Base-by-base conservation (phyloP, 2,113 vertebrate species). In the Laterallus jamaicensis region DNA sequence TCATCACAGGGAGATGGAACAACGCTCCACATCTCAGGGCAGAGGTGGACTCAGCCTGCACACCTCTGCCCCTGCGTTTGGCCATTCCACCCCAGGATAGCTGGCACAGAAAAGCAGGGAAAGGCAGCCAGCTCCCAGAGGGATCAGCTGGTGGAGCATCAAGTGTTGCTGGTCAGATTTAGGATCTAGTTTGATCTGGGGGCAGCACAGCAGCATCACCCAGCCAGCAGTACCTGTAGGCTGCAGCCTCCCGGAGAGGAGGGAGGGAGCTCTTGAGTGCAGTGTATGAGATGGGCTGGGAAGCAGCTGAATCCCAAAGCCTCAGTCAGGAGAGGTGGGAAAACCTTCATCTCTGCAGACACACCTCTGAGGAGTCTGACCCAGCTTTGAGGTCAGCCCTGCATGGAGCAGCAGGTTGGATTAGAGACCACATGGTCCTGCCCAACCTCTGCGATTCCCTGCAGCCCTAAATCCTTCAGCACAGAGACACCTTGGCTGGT, bases 1-100 rank as follows among this genome's bases (percentile, higher is more conserved):
- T 64, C 84, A 31, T 0, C 0, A 1, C 2, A 0, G 6, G 19
- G 20, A 29, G n/a, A 70, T 4, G 4, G 29, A 39, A 3, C 1
- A 2, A 35, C 2, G 4, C 29, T 50, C 21, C 58, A 7, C 7
- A 2, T 4, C 66, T 6, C 0, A 0, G 64, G 37, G 40, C 74
- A 81, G 39, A n/a, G 66, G 4, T 81, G 82, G 82, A 5, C 29
- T 52, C 81, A 7, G 70, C 84, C 62, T 67, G 37, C 10, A 39
- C 69, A 47, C 37, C 67, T 58, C 85, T 80, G 59, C 80, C 58
- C 76, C 58, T 63, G 15, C 2, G 6, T 63, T 56, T 73, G 73
- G 54, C 52, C 52, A 71, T 5, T 9, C 55, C 18, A 62, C 35
- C 66, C 71, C 10, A 19, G 24, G 44, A 80, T n/a, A 76, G 86